Conservation (phyloP, 2,113 vertebrate genomes). For the Halcyon senegalensis region DNA sequence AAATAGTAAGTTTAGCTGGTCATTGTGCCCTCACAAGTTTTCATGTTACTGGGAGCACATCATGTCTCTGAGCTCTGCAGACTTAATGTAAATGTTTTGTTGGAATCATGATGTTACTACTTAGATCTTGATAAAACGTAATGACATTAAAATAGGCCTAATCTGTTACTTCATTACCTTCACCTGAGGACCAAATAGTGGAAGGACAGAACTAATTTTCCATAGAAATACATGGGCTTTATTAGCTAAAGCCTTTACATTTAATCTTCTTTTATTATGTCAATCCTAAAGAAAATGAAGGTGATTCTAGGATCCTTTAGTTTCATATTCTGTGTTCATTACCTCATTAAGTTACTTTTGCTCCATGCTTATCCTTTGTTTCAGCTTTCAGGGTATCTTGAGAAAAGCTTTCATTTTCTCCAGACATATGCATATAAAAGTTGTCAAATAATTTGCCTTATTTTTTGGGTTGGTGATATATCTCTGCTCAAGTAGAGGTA, state of each 20-base stretch:
- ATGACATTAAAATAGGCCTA: neutral
- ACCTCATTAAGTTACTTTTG: neutral
- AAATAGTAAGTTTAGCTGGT: neutral
- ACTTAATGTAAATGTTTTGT: neutral
- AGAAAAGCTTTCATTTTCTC: conserved; percentile 43
- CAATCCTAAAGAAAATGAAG: neutral
- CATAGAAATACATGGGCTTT: neutral
- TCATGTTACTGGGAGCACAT: fast-evolving
- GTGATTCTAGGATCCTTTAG: neutral
- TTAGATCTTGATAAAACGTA: neutral
- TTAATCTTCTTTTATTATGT: neutral
- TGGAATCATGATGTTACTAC: neutral
- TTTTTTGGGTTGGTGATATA: conserved; percentile 80
- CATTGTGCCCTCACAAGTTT: neutral
- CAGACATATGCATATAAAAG: conserved; percentile 53
- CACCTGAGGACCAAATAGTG: neutral
- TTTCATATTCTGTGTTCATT: neutral
- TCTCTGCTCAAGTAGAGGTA: conserved; percentile 77
- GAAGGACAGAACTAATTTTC: neutral
- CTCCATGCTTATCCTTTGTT: conserved; percentile 4
- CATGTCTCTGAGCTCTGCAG: neutral
- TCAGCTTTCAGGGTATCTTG: conserved; percentile 1
- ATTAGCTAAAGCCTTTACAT: neutral
- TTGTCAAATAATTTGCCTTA: conserved; percentile 78
- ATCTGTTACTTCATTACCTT: neutral